Conservation (phyloP, 2,888 invertebrate species). For the Phrixothrix hirtus region DNA sequence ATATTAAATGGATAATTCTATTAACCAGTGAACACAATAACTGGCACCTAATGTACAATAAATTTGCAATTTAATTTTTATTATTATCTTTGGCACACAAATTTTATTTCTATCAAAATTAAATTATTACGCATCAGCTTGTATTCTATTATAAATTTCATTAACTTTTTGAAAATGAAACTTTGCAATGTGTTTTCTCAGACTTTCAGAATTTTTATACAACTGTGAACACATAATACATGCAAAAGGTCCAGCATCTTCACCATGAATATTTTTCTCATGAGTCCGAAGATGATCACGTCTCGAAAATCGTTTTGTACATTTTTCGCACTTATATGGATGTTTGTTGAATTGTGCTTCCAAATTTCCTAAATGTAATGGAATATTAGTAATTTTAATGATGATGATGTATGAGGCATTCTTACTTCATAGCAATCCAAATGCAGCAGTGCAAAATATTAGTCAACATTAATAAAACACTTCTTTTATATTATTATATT, state of each 20-base stretch:
- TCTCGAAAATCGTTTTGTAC: slow-evolving; percentile 53
- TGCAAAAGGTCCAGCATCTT: slow-evolving; percentile 56
- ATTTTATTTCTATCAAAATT: background rate
- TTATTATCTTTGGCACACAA: slow-evolving; percentile 1
- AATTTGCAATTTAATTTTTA: too few species aligned
- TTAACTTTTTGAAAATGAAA: slow-evolving; percentile 47
- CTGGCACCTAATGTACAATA: too few species aligned
- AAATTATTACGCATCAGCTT: slow-evolving; percentile 3
- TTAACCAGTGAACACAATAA: too few species aligned
- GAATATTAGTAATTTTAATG: slow-evolving; percentile 33
- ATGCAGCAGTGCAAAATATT: slow-evolving; percentile 21
- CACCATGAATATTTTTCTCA: slow-evolving; percentile 57
- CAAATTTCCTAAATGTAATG: slow-evolving; percentile 49
- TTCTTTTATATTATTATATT: background rate
- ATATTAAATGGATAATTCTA: too few species aligned
- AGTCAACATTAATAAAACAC: background rate
- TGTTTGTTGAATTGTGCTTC: slow-evolving; percentile 41
- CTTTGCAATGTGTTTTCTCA: slow-evolving; percentile 56
- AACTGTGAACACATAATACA: slow-evolving; percentile 55
- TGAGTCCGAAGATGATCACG: slow-evolving; percentile 56
- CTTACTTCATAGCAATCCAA: slow-evolving; percentile 38
- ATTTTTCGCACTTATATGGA: slow-evolving; percentile 52
- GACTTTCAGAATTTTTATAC: slow-evolving; percentile 57
- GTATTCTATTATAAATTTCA: slow-evolving; percentile 5
- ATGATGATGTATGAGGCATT: too few species aligned